Conservation (phyloP, 2,113 vertebrate species). For the Trinectes maculatus region DNA sequence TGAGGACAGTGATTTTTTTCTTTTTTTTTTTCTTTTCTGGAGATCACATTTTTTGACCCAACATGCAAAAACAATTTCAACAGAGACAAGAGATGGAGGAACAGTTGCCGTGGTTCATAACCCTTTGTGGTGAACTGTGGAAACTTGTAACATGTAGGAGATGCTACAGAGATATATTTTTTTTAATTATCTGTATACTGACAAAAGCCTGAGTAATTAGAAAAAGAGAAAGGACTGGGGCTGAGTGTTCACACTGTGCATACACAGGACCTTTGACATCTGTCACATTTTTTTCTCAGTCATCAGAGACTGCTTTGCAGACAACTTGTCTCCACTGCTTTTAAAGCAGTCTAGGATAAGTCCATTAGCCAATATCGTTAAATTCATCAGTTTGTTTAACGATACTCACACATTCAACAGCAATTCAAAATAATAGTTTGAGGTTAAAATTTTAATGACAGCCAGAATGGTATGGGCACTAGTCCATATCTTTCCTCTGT, state of each 20-base stretch:
- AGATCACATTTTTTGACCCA: no score
- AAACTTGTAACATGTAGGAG: no score
- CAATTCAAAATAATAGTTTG: no score
- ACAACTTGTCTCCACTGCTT: slow-evolving; percentile 12
- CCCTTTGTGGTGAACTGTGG: no score
- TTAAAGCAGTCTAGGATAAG: slow-evolving; percentile 9
- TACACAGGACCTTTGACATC: neutral
- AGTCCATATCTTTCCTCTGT: neutral
- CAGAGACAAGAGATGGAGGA: no score
- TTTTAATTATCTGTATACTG: no score
- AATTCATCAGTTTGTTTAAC: neutral
- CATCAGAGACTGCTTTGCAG: neutral
- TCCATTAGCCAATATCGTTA: slow-evolving; percentile 2
- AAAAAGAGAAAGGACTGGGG: neutral
- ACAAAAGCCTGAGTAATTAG: neutral
- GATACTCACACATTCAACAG: no score
- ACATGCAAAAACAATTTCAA: no score
- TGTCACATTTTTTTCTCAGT: slow-evolving; percentile 4
- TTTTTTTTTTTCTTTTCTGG: no score
- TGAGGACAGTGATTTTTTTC: no score
- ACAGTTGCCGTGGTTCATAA: no score
- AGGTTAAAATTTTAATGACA: no score
- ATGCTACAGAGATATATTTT: neutral
- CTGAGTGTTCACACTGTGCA: neutral
- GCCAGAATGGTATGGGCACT: neutral